Evolutionary conservation across 2,113 vertebrate genomes (phyloP).

Genomic region (Balaenoptera acutorostrata): DNA sequence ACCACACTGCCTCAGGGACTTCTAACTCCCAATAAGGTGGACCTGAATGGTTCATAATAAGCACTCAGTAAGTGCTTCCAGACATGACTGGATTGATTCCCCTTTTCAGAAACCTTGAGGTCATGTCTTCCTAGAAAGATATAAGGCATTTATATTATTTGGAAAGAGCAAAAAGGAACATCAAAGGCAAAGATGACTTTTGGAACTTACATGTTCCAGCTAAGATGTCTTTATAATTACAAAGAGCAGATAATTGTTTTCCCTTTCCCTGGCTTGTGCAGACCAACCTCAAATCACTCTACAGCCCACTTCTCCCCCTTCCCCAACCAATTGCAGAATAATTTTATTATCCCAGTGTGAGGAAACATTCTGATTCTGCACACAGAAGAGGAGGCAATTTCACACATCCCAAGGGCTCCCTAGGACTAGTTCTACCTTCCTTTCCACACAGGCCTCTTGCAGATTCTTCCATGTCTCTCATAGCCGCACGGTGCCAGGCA

Average conservation of each 20-base stretch:
- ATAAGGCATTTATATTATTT: neutral
- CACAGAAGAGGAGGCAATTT: neutral
- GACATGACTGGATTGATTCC: neutral
- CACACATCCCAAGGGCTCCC: neutral
- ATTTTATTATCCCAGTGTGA: neutral
- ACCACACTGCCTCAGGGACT: neutral
- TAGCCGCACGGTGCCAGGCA: neutral
- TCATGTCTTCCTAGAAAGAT: neutral
- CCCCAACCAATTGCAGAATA: neutral
- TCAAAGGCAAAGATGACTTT: neutral
- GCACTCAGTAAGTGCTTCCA: neutral
- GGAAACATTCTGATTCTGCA: neutral
- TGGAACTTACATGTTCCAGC: neutral
- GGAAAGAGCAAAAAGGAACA: neutral
- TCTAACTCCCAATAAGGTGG: neutral
- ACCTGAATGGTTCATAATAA: neutral
- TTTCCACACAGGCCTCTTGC: neutral
- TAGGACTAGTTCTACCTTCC: neutral
- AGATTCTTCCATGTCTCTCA: neutral
- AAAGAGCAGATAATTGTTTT: neutral
- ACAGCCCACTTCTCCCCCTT: fast-evolving
- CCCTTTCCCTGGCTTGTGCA: neutral
- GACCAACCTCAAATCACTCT: neutral
- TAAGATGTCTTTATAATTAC: neutral
- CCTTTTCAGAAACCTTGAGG: neutral